Base-by-base conservation (phyloP, 2,888 invertebrate species). In the Ormyrus rosae region DNA sequence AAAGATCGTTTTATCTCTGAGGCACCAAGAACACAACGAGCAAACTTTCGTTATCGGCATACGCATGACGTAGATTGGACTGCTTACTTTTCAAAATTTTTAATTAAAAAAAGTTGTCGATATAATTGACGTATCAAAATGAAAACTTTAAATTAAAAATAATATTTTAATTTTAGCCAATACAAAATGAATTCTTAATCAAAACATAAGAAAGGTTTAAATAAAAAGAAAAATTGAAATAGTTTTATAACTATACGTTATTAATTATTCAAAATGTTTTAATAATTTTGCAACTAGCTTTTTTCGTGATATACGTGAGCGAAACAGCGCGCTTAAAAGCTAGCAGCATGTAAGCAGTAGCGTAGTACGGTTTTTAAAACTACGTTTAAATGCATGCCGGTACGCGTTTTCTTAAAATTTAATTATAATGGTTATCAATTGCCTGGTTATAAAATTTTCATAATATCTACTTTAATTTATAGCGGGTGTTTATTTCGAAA, bases 311-410 rank as follows among this genome's bases (percentile, higher is more conserved):
- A 48, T 58, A 65, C 13, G 61, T 19, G 45, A 46, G 53, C 13
- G 53, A 13, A 64, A 80, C 63, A 61, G 34, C 63, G 11, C 58
- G 68, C 67, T 72, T 79, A 51, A 79, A 82, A 79, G 68, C 60
- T 68, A 70, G 60, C 71, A 69, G 68, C 13, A n/a, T 34, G 34
- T 34, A 34, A 34, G 34, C 34, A 51, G n/a, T n/a, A 64, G 53
- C 71, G 58, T 61, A 65, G 77, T 68, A 73, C 34, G 34, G 45
- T 77, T 80, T 45, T 82, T 64, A 75, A 65, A 79, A 55, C 76
- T 79, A 82, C 70, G 50, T 69, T 73, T 80, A 82, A 82, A 82
- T 82, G 82, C 82, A 82, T 80, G 75, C 80, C 70, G 77, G 80
- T 82, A 80, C 77, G 71, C 65, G n/a, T 67, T 50, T 65, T 64